Evolutionary conservation across 2,888 invertebrate genomes (phyloP).

Genomic region (Sminthurides aquaticus): DNA sequence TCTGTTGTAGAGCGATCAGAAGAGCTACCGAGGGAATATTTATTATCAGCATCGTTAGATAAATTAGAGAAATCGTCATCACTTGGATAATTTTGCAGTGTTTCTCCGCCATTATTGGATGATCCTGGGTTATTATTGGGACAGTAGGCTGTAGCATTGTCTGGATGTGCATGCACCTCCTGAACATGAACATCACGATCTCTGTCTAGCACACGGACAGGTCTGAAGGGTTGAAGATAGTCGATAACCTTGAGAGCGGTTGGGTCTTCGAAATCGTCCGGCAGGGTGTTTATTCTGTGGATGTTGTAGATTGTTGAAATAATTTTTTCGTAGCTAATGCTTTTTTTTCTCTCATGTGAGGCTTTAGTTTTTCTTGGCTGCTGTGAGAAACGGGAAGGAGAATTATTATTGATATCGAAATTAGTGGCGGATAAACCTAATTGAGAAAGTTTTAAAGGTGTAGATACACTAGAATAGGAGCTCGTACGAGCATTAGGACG

Average conservation of each 20-base stretch:
- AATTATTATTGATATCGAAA: background rate
- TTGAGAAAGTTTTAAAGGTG: background rate
- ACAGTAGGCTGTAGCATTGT: too few relatives aligned
- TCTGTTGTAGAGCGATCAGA: background rate
- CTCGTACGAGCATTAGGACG: constrained; percentile 19
- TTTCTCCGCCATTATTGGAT: background rate
- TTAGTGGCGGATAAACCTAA: background rate
- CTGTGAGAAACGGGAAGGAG: background rate
- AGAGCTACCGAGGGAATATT: too few relatives aligned
- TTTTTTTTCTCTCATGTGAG: background rate
- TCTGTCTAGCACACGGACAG: background rate
- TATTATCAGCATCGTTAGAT: background rate
- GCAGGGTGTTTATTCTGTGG: background rate
- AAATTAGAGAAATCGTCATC: background rate
- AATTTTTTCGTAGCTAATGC: background rate
- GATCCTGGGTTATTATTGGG: too few relatives aligned
- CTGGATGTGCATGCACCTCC: too few relatives aligned
- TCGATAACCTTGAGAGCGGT: background rate
- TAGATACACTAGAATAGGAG: background rate
- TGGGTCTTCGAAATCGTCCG: background rate
- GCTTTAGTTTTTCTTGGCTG: background rate
- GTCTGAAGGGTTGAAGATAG: background rate
- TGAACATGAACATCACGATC: too few relatives aligned
- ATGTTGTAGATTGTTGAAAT: background rate
- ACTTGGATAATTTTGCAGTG: background rate